Percentiles rank a stretch among this genome's conserved stretches.
Evolutionary conservation across 2,797 vertebrate species (phyloP).

Genomic region (Euphonia xanthogaster): DNA sequence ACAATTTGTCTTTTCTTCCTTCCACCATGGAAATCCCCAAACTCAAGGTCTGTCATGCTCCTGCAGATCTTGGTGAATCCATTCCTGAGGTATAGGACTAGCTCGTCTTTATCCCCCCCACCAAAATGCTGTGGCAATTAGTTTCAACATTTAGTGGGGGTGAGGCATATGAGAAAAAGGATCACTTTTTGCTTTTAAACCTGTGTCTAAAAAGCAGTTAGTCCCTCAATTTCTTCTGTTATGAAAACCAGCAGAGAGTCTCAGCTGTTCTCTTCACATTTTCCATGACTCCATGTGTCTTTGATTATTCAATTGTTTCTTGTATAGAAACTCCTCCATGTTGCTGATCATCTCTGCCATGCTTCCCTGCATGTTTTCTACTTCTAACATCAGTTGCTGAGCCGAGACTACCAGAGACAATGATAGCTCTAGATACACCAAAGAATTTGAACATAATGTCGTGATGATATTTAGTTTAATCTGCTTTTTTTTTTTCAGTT

Average conservation of each 20-base stretch:
- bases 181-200: background rate
- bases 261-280: background rate
- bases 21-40: background rate
- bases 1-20: background rate
- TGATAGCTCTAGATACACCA: background rate
- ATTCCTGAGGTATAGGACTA: background rate
- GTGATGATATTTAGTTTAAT: background rate
- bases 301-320: background rate
- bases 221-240: background rate
- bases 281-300: background rate
- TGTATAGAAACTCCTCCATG: background rate
- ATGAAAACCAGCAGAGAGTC: background rate
- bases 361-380: background rate
- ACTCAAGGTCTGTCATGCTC: background rate
- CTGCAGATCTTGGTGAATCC: background rate
- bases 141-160: background rate
- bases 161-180: background rate
- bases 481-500: background rate
- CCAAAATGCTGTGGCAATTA: background rate
- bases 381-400: background rate
- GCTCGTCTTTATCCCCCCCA: background rate
- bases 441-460: background rate
- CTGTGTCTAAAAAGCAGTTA: background rate
- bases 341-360: background rate
- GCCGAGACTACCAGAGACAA: background rate